Conservation (phyloP, 2,113 vertebrate genomes). For the Rattus rattus region DNA sequence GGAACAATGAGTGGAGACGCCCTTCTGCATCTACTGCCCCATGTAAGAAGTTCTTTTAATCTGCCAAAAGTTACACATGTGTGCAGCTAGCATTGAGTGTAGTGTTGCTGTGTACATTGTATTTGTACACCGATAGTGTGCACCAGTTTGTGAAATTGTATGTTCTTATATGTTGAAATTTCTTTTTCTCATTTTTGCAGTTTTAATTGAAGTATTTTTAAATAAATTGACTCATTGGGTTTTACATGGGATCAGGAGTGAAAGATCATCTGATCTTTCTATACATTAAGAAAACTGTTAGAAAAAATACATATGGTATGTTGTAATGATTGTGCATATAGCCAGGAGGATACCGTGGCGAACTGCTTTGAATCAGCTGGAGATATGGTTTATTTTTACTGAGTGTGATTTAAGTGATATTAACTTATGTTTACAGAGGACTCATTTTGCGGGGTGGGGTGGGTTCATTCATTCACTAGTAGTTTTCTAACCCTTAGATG, state of each 20-base stretch:
- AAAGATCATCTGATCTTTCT: background rate
- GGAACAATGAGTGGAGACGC: conserved; percentile 99
- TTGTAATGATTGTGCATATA: background rate
- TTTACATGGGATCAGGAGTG: background rate
- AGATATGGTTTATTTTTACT: conserved; percentile 40
- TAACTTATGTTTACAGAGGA: background rate
- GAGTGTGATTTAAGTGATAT: background rate
- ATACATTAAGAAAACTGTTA: conserved; percentile 5
- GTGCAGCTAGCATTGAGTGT: background rate
- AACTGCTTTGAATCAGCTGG: background rate
- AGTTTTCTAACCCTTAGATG: background rate
- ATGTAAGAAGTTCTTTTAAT: conserved; percentile 88
- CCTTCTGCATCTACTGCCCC: conserved; percentile 97
- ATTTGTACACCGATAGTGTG: no score
- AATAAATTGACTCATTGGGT: background rate
- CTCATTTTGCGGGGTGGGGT: background rate
- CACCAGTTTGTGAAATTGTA: background rate
- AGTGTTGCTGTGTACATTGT: background rate
- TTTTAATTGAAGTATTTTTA: conserved; percentile 40
- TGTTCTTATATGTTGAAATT: conserved; percentile 22
- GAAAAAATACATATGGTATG: background rate
- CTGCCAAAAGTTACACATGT: conserved; percentile 10
- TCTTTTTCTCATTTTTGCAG: background rate
- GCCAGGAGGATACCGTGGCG: background rate
- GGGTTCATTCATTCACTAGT: background rate